Conservation (phyloP, 2,888 invertebrate genomes). For the Pandemis heparana region DNA sequence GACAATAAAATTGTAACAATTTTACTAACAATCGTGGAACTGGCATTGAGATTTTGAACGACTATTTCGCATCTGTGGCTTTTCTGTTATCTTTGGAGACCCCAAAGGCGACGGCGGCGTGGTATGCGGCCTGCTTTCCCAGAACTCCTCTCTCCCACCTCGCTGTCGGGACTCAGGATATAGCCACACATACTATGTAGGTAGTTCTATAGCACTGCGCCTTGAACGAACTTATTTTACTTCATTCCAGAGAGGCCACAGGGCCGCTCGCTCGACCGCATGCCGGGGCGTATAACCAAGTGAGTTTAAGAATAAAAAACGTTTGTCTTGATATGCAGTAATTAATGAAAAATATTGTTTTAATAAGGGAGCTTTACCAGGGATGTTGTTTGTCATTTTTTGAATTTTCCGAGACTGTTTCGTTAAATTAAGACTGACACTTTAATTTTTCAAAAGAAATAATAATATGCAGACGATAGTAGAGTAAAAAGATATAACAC, state of each 20-base stretch:
- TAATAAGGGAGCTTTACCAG: not conserved
- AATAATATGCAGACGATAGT: too few relatives aligned
- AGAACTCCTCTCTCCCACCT: constrained; percentile 68
- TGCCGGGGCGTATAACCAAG: constrained; percentile 16
- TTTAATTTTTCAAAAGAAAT: too few relatives aligned
- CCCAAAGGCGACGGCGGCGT: constrained; percentile 69
- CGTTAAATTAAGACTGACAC: too few relatives aligned
- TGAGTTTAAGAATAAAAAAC: constrained; percentile 18
- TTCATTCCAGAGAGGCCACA: constrained; percentile 41
- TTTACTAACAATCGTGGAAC: too few relatives aligned
- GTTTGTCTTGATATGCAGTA: constrained; percentile 9
- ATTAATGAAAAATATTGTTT: constrained; percentile 10
- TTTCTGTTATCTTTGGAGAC: constrained; percentile 61
- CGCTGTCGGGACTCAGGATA: constrained; percentile 50
- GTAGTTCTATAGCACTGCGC: constrained; percentile 14
- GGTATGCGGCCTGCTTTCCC: constrained; percentile 84
- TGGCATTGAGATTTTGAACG: not conserved
- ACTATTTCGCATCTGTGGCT: constrained; percentile 41
- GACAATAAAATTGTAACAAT: too few relatives aligned
- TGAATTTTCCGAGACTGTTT: too few relatives aligned
- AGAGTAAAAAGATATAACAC: too few relatives aligned
- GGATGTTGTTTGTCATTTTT: not conserved
- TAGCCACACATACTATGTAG: constrained; percentile 26
- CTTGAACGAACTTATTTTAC: constrained; percentile 42
- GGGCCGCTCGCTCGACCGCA: constrained; percentile 30